Conservation (phyloP, 1,140 invertebrate species). For the Cydia amplana region DNA sequence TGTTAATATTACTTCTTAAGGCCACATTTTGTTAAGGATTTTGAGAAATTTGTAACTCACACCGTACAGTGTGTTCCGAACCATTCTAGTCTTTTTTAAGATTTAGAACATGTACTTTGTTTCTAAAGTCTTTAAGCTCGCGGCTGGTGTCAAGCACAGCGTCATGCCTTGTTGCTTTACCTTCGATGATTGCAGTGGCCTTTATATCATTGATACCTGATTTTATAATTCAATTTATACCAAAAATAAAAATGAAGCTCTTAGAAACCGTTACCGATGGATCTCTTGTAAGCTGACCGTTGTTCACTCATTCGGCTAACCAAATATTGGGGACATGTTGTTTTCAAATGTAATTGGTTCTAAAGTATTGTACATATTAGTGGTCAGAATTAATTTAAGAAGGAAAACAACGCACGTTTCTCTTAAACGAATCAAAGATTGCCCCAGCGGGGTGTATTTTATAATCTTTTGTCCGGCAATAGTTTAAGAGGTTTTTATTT, state of each 20-base stretch:
- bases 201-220: conserved; percentile 72
- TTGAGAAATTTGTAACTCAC: conserved; percentile 34
- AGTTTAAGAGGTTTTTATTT: conserved; percentile 60
- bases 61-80: conserved; percentile 50
- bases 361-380: conserved; percentile 64
- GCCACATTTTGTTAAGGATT: conserved; percentile 51
- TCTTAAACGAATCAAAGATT: conserved; percentile 50
- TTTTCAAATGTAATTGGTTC: conserved; percentile 45
- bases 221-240: conserved; percentile 77
- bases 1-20: conserved; percentile 52
- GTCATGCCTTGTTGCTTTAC: conserved; percentile 24
- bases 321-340: conserved; percentile 62
- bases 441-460: conserved; percentile 54
- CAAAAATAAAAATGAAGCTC: conserved; percentile 75
- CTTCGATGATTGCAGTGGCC: conserved; percentile 46
- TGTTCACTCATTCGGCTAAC: conserved; percentile 59
- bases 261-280: conserved; percentile 76
- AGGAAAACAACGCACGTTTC: conserved; percentile 45
- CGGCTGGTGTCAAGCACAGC: background rate
- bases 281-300: conserved; percentile 72
- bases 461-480: conserved; percentile 60
- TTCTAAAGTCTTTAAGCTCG: conserved; percentile 19
- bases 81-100: conserved; percentile 67
- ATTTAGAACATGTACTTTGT: conserved; percentile 38
- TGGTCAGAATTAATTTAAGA: conserved; percentile 52